Evolutionary conservation across 2,888 invertebrate species (phyloP).

Genomic region (Litoditis marina): DNA sequence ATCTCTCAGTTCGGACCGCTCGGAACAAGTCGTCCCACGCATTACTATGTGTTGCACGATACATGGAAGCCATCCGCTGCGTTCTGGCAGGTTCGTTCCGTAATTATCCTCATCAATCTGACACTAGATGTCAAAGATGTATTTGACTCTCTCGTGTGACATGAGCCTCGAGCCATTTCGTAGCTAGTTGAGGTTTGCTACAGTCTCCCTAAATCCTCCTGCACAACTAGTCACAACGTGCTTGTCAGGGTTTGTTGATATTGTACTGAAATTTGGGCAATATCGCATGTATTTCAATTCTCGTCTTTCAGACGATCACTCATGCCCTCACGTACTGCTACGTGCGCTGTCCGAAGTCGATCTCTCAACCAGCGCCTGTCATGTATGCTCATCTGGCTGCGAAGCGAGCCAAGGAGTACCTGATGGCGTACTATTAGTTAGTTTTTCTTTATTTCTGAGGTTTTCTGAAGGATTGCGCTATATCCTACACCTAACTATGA

Average conservation of each 20-base stretch:
- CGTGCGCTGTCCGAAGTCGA: conserved; percentile 74
- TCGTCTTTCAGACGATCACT: conserved; percentile 59
- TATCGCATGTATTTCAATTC: too few species aligned
- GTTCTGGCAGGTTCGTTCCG: conserved; percentile 71
- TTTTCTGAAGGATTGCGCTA: too few species aligned
- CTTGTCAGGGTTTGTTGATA: too few species aligned
- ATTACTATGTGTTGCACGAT: conserved; percentile 79
- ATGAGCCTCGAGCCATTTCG: too few species aligned
- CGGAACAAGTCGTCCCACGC: conserved; percentile 67
- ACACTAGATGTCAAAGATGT: too few species aligned
- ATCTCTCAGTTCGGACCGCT: conserved; percentile 46
- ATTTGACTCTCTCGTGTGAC: too few species aligned
- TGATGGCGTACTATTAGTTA: conserved; percentile 14
- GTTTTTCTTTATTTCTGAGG: neutral
- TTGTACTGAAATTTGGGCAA: too few species aligned
- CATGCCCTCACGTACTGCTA: conserved; percentile 83
- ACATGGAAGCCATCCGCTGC: conserved; percentile 74
- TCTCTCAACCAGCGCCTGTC: conserved; percentile 64
- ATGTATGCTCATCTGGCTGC: conserved; percentile 50
- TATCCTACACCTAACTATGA: too few species aligned
- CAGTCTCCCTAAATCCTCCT: too few species aligned
- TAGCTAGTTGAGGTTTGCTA: too few species aligned
- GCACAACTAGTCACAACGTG: too few species aligned
- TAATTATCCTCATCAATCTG: neutral
- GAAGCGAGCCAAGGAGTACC: conserved; percentile 22